These are phyloP conservation scores for Pollenia angustigena DNA, from an alignment of 2,888 invertebrate species.

Conservation along the genomic window DNA sequence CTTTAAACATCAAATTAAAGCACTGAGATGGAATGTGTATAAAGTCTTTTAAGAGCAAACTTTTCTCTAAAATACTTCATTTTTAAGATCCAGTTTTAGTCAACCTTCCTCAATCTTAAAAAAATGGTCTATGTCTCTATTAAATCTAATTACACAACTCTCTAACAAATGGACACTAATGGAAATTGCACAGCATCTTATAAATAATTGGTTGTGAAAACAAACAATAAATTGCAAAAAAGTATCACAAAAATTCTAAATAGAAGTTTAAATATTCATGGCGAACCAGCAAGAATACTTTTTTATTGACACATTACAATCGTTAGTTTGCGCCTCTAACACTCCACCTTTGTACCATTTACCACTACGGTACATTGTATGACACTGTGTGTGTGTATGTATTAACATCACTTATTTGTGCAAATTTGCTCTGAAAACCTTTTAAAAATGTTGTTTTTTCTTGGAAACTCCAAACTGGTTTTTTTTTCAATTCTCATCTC, in stretches of 20 bases:
- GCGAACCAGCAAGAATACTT: neutral
- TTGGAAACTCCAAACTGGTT: slow-evolving; percentile 4
- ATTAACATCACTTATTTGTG: slow-evolving; percentile 29
- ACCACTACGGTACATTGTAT: neutral
- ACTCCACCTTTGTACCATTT: neutral
- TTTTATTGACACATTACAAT: slow-evolving; percentile 25
- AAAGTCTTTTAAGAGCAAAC: no score
- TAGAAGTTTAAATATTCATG: slow-evolving; percentile 17
- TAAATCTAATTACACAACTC: neutral
- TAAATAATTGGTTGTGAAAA: slow-evolving; percentile 38
- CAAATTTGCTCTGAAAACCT: slow-evolving; percentile 51
- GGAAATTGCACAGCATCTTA: slow-evolving; percentile 33
- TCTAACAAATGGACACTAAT: slow-evolving; percentile 37
- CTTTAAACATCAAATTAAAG: no score
- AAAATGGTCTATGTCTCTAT: neutral
- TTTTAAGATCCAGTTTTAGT: neutral
- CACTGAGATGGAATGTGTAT: no score
- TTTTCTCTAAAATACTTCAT: no score
- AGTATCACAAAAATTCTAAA: slow-evolving; percentile 12
- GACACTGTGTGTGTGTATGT: neutral
- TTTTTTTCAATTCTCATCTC: slow-evolving; percentile 24
- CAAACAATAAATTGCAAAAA: slow-evolving; percentile 43
- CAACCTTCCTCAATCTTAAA: neutral
- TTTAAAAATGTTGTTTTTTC: slow-evolving; percentile 36
- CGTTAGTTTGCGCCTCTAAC: neutral